Base-by-base conservation (phyloP, 1,140 invertebrate genomes). In the Heliconius congener region DNA sequence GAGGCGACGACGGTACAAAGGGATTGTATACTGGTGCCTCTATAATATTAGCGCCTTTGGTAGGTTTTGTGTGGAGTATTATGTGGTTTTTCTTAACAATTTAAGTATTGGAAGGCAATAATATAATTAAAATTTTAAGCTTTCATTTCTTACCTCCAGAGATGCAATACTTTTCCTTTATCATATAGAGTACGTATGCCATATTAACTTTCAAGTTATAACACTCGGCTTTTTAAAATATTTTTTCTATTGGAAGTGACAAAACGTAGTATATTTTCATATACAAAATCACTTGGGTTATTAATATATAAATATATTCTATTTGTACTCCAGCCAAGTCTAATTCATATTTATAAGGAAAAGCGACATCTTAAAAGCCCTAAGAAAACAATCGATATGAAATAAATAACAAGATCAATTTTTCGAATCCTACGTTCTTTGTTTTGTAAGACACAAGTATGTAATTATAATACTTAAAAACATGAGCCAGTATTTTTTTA, bases 341-440 rank as follows among this genome's bases (percentile, higher is more conserved):
- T 66, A 66, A 66, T 66, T 60, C 55, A 60, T 60, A 60, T 60
- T 60, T 60, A 60, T 60, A 60, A 60, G 55, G 19, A 66, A 66
- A 27, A 66, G 60, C 27, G 13, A 60, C 57, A 60, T 66, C 60
- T 66, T 66, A 66, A 66, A 66, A 66, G 27, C 60, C 23, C 60
- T 30, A 66, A 30, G 11, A 27, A 30, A 66, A 66, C 23, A 66
- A 66, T 13, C 16, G 11, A 66, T 18, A 23, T 66, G 60, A 66
- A 30, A 66, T 18, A 66, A 30, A 66, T 18, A 66, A 66, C 23
- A 66, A 66, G 23, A 66, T 66, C 60, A 66, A 30, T 66, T 66
- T 30, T 66, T 16, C 60, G 60, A 66, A 30, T 13, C 27, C 60
- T 30, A 66, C 27, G 27, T 30, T 30, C 11, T 66, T 66, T 66